Conservation (phyloP, 1,140 invertebrate species). For the Drosophila elegans region DNA sequence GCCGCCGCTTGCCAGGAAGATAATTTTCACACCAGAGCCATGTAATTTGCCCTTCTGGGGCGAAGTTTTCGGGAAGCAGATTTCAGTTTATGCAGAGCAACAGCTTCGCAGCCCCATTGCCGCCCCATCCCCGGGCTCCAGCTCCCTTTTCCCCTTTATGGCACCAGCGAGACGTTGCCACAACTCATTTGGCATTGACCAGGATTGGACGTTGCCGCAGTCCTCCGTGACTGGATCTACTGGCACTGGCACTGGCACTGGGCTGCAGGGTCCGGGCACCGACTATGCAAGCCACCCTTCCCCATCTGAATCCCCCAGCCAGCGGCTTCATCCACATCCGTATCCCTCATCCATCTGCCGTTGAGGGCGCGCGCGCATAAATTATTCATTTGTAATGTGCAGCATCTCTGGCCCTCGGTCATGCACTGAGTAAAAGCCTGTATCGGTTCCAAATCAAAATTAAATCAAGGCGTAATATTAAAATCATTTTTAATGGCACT, state of each 20-base stretch:
- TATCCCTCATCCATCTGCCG: conserved; percentile 69
- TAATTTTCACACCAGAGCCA: conserved; percentile 72
- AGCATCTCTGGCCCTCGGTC: conserved; percentile 40
- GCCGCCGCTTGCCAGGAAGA: conserved; percentile 57
- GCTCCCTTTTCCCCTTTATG: conserved; percentile 57
- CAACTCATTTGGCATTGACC: conserved; percentile 79
- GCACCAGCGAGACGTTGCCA: conserved; percentile 72
- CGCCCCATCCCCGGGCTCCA: neutral
- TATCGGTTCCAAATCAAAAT: too few relatives aligned
- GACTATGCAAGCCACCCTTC: conserved; percentile 3
- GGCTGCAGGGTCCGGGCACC: conserved; percentile 4
- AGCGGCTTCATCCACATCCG: conserved; percentile 33
- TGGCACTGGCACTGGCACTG: conserved; percentile 11
- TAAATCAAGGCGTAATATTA: too few relatives aligned
- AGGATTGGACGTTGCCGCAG: conserved; percentile 49
- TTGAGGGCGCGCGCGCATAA: conserved; percentile 70
- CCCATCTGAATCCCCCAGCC: conserved; percentile 24
- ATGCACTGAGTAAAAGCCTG: conserved; percentile 3
- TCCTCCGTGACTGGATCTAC: conserved; percentile 54
- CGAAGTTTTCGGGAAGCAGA: conserved; percentile 54
- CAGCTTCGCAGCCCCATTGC: conserved; percentile 42
- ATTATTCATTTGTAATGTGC: conserved; percentile 82
- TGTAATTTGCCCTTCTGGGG: conserved; percentile 46
- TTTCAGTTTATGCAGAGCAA: conserved; percentile 63
- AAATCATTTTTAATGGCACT: too few relatives aligned